Conservation (phyloP, 2,888 invertebrate species). For the Athripsodes cinereus region DNA sequence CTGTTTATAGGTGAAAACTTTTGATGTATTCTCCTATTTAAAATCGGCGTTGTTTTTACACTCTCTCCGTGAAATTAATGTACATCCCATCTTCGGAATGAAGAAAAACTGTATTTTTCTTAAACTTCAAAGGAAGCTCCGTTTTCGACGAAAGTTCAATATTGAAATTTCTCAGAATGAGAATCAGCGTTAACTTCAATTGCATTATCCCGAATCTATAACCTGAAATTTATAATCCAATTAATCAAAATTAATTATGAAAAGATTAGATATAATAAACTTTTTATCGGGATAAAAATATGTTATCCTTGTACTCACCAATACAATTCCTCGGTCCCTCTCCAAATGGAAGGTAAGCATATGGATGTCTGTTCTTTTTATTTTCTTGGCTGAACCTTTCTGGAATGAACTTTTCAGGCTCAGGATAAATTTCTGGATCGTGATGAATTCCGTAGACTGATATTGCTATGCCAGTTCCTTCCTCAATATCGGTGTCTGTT, state of each 20-base stretch:
- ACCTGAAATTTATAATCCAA: background rate
- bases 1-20: too few relatives aligned
- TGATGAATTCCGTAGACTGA: conserved; percentile 33
- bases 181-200: background rate
- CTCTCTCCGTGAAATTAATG: background rate
- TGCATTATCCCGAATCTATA: background rate
- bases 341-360: conserved; percentile 30
- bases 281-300: too few relatives aligned
- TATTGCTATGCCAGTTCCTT: conserved; percentile 33
- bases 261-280: too few relatives aligned
- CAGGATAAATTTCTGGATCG: conserved; percentile 32
- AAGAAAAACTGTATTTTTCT: background rate
- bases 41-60: too few relatives aligned
- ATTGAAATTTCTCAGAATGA: background rate
- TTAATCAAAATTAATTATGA: too few relatives aligned
- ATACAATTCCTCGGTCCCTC: conserved; percentile 31
- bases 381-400: conserved; percentile 33
- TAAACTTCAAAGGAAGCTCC: background rate
- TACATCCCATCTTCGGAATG: background rate
- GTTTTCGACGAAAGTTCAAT: background rate
- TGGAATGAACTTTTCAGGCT: conserved; percentile 35
- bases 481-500: conserved; percentile 29
- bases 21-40: too few relatives aligned
- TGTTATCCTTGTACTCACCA: too few relatives aligned
- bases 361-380: conserved; percentile 29